A percentile compares a stretch with the other conserved stretches of the same genome.
phyloP scores from a whole-genome alignment of 37 sponge, comb jelly and placozoan genomes.

The Chondrilla cf. caribensis region DNA sequence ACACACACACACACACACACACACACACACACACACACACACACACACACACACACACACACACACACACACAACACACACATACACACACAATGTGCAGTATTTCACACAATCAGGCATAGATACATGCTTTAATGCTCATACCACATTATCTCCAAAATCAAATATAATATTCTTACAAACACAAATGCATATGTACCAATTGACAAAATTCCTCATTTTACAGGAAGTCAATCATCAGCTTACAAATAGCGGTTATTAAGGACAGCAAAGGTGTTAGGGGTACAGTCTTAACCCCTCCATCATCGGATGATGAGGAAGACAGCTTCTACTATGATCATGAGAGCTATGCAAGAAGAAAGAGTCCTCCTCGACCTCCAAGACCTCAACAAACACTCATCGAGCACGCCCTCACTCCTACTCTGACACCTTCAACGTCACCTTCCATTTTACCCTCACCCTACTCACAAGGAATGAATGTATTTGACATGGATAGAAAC shows the following conservation, averaged over 20 bases:
- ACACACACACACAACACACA: neutral
- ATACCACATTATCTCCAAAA: neutral
- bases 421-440: neutral
- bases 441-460: no score
- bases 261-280: neutral
- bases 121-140: neutral
- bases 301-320: constrained; percentile 10
- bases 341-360: neutral
- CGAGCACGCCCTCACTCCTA: neutral
- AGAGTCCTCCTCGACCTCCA: constrained; percentile 15
- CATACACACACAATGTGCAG: no score
- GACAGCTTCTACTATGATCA: neutral
- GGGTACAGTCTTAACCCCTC: neutral
- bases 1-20: no score
- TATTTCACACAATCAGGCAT: neutral
- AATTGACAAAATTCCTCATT: no score
- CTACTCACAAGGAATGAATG: neutral
- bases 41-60: no score
- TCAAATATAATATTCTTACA: neutral
- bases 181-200: no score
- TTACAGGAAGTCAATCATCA: constrained; percentile 7
- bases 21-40: no score
- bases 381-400: neutral
- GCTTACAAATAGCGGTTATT: neutral
- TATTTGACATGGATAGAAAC: neutral